Conservation (phyloP, 2,888 invertebrate species). For the Tenthredo scrophulariae region DNA sequence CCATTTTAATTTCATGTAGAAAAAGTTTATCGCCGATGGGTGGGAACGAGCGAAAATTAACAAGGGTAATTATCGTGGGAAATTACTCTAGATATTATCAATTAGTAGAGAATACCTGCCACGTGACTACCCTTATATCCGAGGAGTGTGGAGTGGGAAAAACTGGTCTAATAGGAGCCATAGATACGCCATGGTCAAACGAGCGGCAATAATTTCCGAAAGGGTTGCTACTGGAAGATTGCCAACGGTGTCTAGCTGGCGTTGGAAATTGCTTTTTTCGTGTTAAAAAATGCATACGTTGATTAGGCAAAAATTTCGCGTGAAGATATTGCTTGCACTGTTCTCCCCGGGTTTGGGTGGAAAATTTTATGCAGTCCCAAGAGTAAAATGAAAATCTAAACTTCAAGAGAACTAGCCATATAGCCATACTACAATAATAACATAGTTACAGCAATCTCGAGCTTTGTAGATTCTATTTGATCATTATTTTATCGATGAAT, state of each 20-base stretch:
- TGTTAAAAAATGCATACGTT: constrained; percentile 34
- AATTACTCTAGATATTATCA: not conserved
- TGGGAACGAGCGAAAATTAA: not conserved
- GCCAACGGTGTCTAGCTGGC: constrained; percentile 15
- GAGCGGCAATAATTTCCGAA: constrained; percentile 25
- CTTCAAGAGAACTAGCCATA: not conserved
- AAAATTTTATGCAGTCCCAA: not conserved
- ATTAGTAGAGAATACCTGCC: not conserved
- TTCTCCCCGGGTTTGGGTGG: not conserved
- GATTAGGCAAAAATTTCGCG: constrained; percentile 12
- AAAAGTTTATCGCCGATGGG: not conserved
- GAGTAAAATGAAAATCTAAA: constrained; percentile 25
- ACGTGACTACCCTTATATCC: not conserved
- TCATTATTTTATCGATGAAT: not conserved
- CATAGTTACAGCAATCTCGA: not conserved
- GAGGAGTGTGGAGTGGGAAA: not conserved
- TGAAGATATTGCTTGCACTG: constrained; percentile 26
- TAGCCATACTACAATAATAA: not conserved
- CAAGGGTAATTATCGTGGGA: constrained; percentile 1
- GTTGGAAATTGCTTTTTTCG: constrained; percentile 25
- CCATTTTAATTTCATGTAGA: not conserved
- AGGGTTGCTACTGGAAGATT: constrained; percentile 23
- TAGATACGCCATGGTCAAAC: not conserved
- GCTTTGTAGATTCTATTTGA: not conserved
- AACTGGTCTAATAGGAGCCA: constrained; percentile 25